Conservation (phyloP, 2,797 vertebrate species). For the Falco biarmicus region DNA sequence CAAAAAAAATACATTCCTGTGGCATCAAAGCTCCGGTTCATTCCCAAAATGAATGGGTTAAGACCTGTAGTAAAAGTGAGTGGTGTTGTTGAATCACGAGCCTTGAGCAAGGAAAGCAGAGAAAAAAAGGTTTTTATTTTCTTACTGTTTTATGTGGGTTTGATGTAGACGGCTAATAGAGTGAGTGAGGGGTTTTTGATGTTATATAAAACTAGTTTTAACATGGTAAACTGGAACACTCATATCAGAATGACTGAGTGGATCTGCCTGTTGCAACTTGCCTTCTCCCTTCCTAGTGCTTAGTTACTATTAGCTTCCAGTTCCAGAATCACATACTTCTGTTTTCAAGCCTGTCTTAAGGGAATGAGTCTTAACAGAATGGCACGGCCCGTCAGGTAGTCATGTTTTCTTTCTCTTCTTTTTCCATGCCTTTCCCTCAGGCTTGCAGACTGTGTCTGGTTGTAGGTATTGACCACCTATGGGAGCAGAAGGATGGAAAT, state of each 20-base stretch:
- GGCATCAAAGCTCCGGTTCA: constrained; percentile 87
- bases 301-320: background rate
- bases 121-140: constrained; percentile 71
- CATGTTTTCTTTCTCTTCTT: background rate
- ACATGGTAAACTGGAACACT: background rate
- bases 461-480: background rate
- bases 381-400: background rate
- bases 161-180: background rate
- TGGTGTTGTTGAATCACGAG: constrained; percentile 27
- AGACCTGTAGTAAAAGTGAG: constrained; percentile 87
- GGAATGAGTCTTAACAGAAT: background rate
- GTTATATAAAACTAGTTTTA: background rate
- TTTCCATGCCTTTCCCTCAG: background rate
- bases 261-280: background rate
- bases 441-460: background rate
- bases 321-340: background rate
- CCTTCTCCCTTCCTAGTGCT: background rate
- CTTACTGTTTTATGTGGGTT: background rate
- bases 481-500: background rate
- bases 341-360: background rate
- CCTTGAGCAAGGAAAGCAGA: background rate
- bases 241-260: background rate
- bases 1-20: constrained; percentile 55
- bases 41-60: constrained; percentile 88
- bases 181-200: background rate